Base-by-base conservation (phyloP, 1,140 invertebrate genomes). In the Eurosta solidaginis region DNA sequence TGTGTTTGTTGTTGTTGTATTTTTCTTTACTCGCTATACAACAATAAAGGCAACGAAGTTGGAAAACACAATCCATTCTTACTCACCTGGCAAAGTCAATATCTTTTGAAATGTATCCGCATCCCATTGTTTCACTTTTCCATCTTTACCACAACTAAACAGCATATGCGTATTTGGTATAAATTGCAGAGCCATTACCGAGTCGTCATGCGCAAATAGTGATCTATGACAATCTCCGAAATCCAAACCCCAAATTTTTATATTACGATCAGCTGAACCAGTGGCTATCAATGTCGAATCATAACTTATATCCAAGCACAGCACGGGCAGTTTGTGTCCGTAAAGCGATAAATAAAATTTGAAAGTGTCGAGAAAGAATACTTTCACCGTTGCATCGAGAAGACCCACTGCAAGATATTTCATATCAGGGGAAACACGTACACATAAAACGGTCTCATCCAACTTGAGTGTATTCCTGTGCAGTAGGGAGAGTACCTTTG, bases 181-280 rank as follows among this genome's bases (percentile, higher is more conserved):
- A 84, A 99, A 99, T 82, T 93, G 91, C 3, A 99, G 84, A 63
- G 93, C 92, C 73, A 95, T 98, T 1, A 99, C 92, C 6, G 96
- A 96, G 86, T 98, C 96, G 83, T 99, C 97, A 88, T 99, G 98
- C 2, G 97, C 97, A 89, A 95, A 94, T 77, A 95, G 88, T 0
- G 94, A 95, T 81, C 92, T 93, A 85, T 96, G 95, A 83, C 97
- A 99, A 88, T 99, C 97, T 22, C 98, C 98, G 89, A 98, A 99
- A 88, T 99, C 97, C 86, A 99, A 91, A 54, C 98, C 97, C 98
- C 98, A 99, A 79, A 99, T 94, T 90, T 99, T 98, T 4, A 99
- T 92, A 88, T 97, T 98, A 25, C 97, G 91, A 89, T 99, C 98
- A 0, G 94, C 94, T 20, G 97, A 98, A 27, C 97, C 98, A 0